Conservation (phyloP, 2,113 vertebrate genomes). For the Cebus imitator region DNA sequence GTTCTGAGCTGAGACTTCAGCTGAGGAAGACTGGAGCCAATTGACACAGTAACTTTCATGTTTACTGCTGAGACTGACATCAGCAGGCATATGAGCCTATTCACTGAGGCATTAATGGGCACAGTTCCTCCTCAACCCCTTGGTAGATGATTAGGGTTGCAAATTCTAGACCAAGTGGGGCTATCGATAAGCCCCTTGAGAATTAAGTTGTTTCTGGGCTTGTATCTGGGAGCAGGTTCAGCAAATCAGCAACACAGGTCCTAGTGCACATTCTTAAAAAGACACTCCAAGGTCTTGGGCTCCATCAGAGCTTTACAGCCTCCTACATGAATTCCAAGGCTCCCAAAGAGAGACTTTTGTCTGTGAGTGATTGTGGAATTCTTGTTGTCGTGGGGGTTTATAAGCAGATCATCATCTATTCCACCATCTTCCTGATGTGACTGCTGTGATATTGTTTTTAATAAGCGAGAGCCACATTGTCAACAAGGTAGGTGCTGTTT, state of each 20-base stretch:
- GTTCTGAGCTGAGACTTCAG: background rate
- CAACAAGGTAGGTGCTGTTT: background rate
- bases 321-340: background rate
- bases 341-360: background rate
- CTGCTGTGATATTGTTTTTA: background rate
- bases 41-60: background rate
- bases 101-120: background rate
- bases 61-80: background rate
- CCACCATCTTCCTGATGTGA: background rate
- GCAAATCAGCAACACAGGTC: background rate
- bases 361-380: background rate
- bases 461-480: background rate
- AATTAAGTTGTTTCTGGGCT: background rate
- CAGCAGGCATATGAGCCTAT: background rate
- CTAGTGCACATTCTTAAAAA: background rate
- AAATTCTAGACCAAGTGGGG: background rate
- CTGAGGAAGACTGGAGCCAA: no score
- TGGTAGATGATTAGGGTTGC: background rate
- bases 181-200: background rate
- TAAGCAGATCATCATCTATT: background rate
- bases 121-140: background rate
- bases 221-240: background rate
- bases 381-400: background rate
- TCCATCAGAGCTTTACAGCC: background rate
- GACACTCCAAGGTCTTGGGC: background rate